These are phyloP conservation scores for Eupsilia transversa DNA, from an alignment of 2,888 invertebrate genomes.

Conservation along the genomic window DNA sequence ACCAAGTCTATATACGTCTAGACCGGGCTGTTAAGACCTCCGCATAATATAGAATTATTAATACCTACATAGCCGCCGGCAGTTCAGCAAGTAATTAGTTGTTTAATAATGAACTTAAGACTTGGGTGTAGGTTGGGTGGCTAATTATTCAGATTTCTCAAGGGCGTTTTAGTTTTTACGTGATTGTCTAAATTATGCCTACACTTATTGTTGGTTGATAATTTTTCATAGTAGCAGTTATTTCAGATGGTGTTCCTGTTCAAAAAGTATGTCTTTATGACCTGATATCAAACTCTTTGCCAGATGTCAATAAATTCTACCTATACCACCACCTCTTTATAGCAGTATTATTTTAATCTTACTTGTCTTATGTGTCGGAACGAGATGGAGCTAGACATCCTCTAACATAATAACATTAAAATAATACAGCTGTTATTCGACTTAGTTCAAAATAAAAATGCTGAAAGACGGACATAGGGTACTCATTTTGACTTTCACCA, in stretches of 20 bases:
- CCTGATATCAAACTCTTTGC: neutral
- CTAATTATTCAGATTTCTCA: conserved; percentile 36
- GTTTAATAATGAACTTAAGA: conserved; percentile 37
- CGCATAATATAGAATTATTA: conserved; percentile 49
- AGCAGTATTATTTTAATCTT: too few relatives aligned
- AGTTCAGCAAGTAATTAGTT: conserved; percentile 44
- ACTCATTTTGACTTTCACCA: too few relatives aligned
- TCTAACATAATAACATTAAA: too few relatives aligned
- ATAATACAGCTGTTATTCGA: too few relatives aligned
- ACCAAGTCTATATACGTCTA: neutral
- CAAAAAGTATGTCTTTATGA: too few relatives aligned
- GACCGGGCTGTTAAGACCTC: conserved; percentile 5
- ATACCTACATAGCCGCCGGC: conserved; percentile 24
- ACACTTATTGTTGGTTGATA: neutral
- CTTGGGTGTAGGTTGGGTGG: conserved; percentile 25
- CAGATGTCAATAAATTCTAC: neutral
- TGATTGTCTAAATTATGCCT: neutral
- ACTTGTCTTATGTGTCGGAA: too few relatives aligned
- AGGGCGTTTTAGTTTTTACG: conserved; percentile 24
- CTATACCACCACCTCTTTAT: too few relatives aligned
- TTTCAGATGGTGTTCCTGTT: neutral
- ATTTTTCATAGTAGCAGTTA: neutral
- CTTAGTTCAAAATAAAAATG: too few relatives aligned
- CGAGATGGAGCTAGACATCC: too few relatives aligned
- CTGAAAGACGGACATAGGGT: too few relatives aligned